phyloP scores from a whole-genome alignment of 2,797 vertebrate species.

The Tiaroga cobitis region DNA sequence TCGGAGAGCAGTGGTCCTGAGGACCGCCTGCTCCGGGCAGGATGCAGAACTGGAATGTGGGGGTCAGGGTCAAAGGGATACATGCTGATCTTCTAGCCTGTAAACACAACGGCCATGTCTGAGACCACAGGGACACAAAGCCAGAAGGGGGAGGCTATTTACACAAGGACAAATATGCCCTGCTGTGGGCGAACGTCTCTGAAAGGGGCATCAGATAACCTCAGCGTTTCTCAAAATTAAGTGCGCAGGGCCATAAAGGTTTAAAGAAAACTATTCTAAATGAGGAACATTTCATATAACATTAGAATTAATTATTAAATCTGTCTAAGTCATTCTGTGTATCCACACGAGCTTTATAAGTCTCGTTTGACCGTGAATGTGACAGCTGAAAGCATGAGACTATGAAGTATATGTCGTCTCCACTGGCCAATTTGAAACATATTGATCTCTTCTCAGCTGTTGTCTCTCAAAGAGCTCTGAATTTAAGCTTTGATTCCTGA shows the following conservation, averaged over 20 bases:
- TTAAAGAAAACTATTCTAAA: background rate
- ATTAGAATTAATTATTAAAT: background rate
- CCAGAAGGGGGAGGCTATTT: constrained; percentile 11
- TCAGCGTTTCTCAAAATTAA: constrained; percentile 13
- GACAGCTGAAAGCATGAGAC: constrained; percentile 18
- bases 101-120: constrained; percentile 1
- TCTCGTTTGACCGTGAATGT: background rate
- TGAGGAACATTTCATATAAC: background rate
- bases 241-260: background rate
- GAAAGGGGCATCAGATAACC: constrained; percentile 14
- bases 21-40: constrained; percentile 23
- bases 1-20: constrained; percentile 24
- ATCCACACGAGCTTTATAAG: background rate
- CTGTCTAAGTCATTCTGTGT: background rate
- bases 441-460: constrained; percentile 67
- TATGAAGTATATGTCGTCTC: constrained; percentile 27
- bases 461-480: constrained; percentile 49
- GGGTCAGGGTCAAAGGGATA: constrained; percentile 45
- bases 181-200: background rate
- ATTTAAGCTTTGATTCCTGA: constrained; percentile 61
- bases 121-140: background rate
- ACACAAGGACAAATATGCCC: background rate
- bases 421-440: constrained; percentile 27
- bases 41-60: constrained; percentile 43
- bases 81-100: constrained; percentile 23